Evolutionary conservation across 1,140 invertebrate genomes (phyloP), one percentile per base, ranked within the genome.

Genomic region (Oscheius sp.): DNA sequence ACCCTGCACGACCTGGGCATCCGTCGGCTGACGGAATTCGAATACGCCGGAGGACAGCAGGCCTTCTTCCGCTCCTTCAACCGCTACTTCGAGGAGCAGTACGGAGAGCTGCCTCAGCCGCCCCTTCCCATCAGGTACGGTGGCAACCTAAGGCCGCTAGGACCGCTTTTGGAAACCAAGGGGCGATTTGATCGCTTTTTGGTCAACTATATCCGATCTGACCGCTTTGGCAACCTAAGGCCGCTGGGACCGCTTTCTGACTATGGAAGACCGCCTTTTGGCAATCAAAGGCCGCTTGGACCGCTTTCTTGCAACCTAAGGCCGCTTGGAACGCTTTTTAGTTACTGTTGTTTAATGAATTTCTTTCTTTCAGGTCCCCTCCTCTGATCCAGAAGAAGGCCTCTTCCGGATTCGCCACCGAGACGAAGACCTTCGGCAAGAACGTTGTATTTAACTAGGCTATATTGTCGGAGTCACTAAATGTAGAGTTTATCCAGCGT

Each of bases 1-100:
- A 84, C 85, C 3, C 73, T 87, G 23, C 82, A 81, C 59, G 86
- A 87, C 74, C 79, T 87, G 4, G 86, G 86, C 18, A 81, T 87
- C 18, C 75, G 64, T 13, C 77, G 81, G 46, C 75, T 86, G 28
- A 83, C 83, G 4, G 78, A 76, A 42, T 78, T 87, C 73, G 85
- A 86, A 62, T 75, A 80, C 10, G 67, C 73, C 38, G 80, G 81
- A 20, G 80, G 79, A 18, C 68, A 74, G 68, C 59, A 71, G 29
- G 76, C 74, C 38, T 67, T 68, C 52, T 67, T 74, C 28, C 58
- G 73, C 29, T 78, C 73, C 13, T 81, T 79, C 73, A 61, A 52
- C 49, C 64, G 74, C 42, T 76, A 70, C 29, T 75, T 67, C 58
- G 77, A 82, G 58, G 75, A 78, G 26, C 64, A 72, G 29, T 75